phyloP scores from a whole-genome alignment of 2,113 vertebrate species.

The Perccottus glenii region DNA sequence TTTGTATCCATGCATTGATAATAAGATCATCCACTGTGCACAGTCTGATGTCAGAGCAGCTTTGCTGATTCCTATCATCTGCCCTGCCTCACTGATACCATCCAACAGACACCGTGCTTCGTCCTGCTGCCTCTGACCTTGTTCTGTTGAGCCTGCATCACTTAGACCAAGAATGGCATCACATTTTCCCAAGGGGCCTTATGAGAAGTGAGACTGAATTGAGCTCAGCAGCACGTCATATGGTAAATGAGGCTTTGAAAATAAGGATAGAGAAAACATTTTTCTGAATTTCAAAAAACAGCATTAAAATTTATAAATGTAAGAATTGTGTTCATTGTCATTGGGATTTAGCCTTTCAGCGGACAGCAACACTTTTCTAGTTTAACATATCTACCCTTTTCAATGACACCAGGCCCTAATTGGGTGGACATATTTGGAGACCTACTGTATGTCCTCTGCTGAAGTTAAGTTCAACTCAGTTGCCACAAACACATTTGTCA shows the following conservation, averaged over 20 bases:
- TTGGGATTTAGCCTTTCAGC: not conserved
- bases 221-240: not conserved
- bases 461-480: no score
- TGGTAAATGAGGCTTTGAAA: slow-evolving; percentile 8
- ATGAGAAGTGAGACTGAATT: slow-evolving; percentile 3
- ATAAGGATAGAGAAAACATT: not conserved
- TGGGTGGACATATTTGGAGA: no score
- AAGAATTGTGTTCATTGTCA: not conserved
- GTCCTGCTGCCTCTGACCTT: not conserved
- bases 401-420: no score
- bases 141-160: slow-evolving; percentile 22
- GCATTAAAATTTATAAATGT: not conserved
- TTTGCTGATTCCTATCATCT: slow-evolving; percentile 41
- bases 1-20: slow-evolving; percentile 15
- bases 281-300: not conserved
- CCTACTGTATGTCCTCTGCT: no score
- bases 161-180: slow-evolving; percentile 13
- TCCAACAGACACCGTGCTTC: slow-evolving; percentile 14
- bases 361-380: no score
- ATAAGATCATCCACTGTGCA: slow-evolving; percentile 15
- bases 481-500: no score
- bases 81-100: slow-evolving; percentile 32
- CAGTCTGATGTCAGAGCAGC: slow-evolving; percentile 30
- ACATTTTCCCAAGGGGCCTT: slow-evolving; percentile 1
- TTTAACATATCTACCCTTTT: no score